Conservation (phyloP, 2,888 invertebrate species). For the Bedellia somnulentella region DNA sequence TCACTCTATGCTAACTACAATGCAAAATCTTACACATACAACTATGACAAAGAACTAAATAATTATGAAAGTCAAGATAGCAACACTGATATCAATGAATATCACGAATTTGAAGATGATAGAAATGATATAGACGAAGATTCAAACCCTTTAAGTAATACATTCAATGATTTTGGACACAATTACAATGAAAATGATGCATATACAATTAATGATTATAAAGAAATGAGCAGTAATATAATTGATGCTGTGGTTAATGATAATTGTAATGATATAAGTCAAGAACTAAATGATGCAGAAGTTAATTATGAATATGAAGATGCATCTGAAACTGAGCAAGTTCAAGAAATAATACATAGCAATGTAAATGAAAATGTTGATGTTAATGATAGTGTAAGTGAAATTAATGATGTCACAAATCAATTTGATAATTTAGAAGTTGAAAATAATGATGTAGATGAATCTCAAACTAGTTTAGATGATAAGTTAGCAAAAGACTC, state of each 20-base stretch:
- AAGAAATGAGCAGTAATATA: no score
- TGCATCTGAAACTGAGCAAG: constrained; percentile 6
- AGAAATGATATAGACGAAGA: constrained; percentile 8
- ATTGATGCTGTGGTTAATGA: no score
- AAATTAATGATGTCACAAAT: constrained; percentile 5
- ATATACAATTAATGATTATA: constrained; percentile 5
- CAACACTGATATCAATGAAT: constrained; percentile 12
- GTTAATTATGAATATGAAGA: constrained; percentile 4
- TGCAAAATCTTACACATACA: constrained; percentile 13
- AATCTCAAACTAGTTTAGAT: not conserved
- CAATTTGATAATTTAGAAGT: not conserved
- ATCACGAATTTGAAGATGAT: constrained; percentile 17
- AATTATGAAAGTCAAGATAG: constrained; percentile 10
- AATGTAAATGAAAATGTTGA: constrained; percentile 6
- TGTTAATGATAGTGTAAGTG: constrained; percentile 8
- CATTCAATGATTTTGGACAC: no score
- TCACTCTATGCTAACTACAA: constrained; percentile 9
- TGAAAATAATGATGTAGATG: not conserved
- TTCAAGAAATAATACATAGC: not conserved
- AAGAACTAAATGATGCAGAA: constrained; percentile 7
- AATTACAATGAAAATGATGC: constrained; percentile 6
- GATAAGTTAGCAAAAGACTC: not conserved
- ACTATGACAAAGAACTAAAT: constrained; percentile 2
- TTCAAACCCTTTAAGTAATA: no score
- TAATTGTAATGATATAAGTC: constrained; percentile 6